phyloP scores from a whole-genome alignment of 2,888 invertebrate species.

The Smittia aterrima region DNA sequence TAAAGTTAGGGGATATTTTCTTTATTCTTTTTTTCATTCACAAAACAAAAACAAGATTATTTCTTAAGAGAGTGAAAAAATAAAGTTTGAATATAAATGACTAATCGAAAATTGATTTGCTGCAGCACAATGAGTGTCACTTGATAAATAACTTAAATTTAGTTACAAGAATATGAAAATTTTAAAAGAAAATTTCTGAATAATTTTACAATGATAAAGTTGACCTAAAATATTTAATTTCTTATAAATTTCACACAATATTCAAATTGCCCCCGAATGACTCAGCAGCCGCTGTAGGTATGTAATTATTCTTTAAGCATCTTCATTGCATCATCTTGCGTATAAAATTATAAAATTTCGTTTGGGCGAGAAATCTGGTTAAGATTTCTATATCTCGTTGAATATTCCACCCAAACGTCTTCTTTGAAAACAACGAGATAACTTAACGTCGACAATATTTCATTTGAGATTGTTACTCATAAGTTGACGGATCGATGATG shows the following conservation, averaged over 20 bases:
- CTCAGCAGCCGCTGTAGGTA: too few relatives aligned
- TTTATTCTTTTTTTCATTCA: not conserved
- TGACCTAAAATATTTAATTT: conserved; percentile 6
- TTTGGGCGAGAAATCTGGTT: too few relatives aligned
- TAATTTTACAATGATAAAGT: not conserved
- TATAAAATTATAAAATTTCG: too few relatives aligned
- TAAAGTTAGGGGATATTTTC: too few relatives aligned
- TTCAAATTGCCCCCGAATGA: not conserved
- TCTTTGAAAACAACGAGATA: too few relatives aligned
- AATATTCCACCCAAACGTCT: too few relatives aligned
- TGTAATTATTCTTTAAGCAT: too few relatives aligned
- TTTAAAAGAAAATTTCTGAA: not conserved
- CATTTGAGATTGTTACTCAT: not conserved
- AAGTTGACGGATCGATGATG: not conserved
- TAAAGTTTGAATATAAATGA: not conserved
- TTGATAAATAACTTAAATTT: not conserved
- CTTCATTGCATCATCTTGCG: too few relatives aligned
- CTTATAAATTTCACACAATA: not conserved
- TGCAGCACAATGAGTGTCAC: not conserved
- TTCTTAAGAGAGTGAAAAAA: not conserved
- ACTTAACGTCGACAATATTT: too few relatives aligned
- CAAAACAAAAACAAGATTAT: not conserved
- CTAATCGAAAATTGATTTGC: not conserved
- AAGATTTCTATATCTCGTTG: too few relatives aligned
- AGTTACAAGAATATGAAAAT: not conserved